Base-by-base conservation (phyloP, 1,140 invertebrate genomes). In the Diachasmimorpha longicaudata region DNA sequence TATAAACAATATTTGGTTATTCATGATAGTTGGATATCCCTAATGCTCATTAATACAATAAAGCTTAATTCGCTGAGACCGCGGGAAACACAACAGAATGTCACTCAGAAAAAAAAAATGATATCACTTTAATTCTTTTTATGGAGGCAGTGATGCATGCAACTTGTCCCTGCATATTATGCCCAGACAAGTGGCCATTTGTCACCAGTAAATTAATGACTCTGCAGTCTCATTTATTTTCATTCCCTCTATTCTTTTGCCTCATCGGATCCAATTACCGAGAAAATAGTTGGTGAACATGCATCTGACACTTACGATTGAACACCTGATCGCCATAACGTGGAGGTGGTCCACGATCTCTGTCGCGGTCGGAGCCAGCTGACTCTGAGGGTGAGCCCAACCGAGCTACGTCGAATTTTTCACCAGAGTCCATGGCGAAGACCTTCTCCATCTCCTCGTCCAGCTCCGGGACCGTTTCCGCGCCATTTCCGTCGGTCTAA, bases 381-480 rank as follows among this genome's bases (percentile, higher is more conserved):
- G 90, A 90, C 82, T 90, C 88, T 11, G 87, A 86, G 10, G 87
- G 84, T 25, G 90, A 90, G 58, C 89, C 88, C 67, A 93, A 87
- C 66, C 89, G 90, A 76, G 90, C 89, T 85, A 93, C 90, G 89
- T 93, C 90, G 85, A 93, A 94, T 78, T 91, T 91, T 58, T 92
- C 91, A 68, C 89, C 86, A 75, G 83, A 75, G 67, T 87, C 86
- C 86, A 90, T 90, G 42, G 92, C 91, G 85, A 94, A 94, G 76
- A 94, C 93, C 87, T 94, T 94, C 84, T 93, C 93, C 91, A 94
- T 94, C 89, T 94, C 93, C 86, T 94, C 93, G 87, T 94, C 93
- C 86, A 94, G 87, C 78, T 92, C 90, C 78, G 93, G 91, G 85
- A 92, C 91, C 84, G 90, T 88, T 88, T 91, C 90, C 83, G 91